Evolutionary conservation across 2,888 invertebrate genomes (phyloP).

Genomic region (Notodonta dromedarius): DNA sequence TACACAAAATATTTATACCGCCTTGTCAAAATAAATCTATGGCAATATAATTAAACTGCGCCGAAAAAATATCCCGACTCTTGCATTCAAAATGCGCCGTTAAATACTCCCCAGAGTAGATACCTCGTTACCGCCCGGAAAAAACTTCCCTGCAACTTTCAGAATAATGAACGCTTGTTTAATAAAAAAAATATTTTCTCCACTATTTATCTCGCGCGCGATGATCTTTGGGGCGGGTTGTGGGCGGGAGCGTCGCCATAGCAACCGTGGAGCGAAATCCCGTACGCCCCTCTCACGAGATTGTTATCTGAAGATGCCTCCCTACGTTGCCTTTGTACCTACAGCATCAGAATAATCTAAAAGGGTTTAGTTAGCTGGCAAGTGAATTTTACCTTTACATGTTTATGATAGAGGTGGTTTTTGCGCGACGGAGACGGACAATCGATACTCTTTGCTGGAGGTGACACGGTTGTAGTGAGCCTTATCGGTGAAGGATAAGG

Average conservation of each 20-base stretch:
- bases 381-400: constrained; percentile 50
- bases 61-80: constrained; percentile 18
- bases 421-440: constrained; percentile 28
- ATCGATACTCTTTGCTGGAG: constrained; percentile 61
- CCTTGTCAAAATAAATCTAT: no score
- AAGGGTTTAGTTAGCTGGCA: constrained; percentile 68
- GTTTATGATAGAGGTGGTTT: constrained; percentile 40
- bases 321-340: constrained; percentile 73
- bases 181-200: constrained; percentile 79
- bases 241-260: constrained; percentile 76
- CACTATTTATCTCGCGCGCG: constrained; percentile 69
- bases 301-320: constrained; percentile 78
- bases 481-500: constrained; percentile 3
- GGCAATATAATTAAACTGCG: no score
- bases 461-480: constrained; percentile 32
- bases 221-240: constrained; percentile 72
- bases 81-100: constrained; percentile 47
- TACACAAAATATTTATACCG: no score
- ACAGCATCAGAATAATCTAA: constrained; percentile 70
- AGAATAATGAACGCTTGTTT: constrained; percentile 77
- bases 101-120: constrained; percentile 39
- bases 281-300: constrained; percentile 76
- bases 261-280: constrained; percentile 69
- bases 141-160: constrained; percentile 57
- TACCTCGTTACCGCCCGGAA: constrained; percentile 63